Evolutionary conservation across 2,888 invertebrate genomes (phyloP), one percentile per base, ranked within the genome.

Genomic region (Hypselothyrea guttata): DNA sequence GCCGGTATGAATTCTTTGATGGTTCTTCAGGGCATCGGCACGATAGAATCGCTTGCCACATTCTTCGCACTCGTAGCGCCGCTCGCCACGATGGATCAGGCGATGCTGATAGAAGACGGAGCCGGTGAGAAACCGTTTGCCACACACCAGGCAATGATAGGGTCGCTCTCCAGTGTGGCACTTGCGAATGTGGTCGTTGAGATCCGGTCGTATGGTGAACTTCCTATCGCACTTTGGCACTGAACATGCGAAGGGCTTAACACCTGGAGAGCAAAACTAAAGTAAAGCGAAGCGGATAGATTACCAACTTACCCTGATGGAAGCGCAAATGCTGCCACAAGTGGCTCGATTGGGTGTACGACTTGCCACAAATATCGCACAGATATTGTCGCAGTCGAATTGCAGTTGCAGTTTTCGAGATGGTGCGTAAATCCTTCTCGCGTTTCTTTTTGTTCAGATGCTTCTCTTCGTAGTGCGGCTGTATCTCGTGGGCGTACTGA

Each of bases 241-340:
- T 2, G 91, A 91, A 64, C 93, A 93, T 4, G 92, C 92, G 74
- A 93, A 93, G 0, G 93, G 93, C 73, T 93, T 93, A 0, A 93
- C 92, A 4, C 93, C 93, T 92, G 60, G 22, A 18, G 28, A 30
- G 7, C 12, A 27, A 40, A 1, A 27, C 1, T 8, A 41, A 4
- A 41, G 1, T 2, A n/a, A 2, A 18, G 5, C 4, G 5, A 7
- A 37, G 35, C 37, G 16, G 38, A 7, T 1, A 12, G 4, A 12
- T 7, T 13, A 12, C 4, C 35, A n/a, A 61, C 72, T 71, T 34
- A 90, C 93, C 93, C 91, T 92, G 92, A 85, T 93, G 93, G 71
- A 93, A 93, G 65, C 93, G 89, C 86, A 93, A 91, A 75, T 93
- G 93, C 53, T 93, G 93, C 92, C 93, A 93, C 72, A 93, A 89